A percentile compares a stretch with the other conserved stretches of the same genome.
Conservation (phyloP, 2,113 vertebrate genomes). For the Illadopsis cleaveri region DNA sequence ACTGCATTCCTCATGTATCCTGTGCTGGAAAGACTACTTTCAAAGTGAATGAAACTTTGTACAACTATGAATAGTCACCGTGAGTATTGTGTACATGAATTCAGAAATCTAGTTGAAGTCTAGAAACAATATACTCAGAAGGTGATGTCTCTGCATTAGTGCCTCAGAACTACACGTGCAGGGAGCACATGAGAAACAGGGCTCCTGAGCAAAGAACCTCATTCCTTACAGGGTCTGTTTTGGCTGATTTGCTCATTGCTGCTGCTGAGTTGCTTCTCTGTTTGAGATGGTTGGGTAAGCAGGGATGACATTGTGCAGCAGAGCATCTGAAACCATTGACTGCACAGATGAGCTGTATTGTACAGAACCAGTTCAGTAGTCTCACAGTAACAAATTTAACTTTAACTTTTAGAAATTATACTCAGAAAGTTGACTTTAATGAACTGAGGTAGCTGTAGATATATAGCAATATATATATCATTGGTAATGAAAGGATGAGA, state of each 20-base stretch:
- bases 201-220: neutral
- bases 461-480: neutral
- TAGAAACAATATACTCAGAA: neutral
- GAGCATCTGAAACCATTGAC: neutral
- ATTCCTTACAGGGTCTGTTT: neutral
- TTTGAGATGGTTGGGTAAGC: neutral
- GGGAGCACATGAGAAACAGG: accelerated
- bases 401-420: neutral
- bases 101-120: neutral
- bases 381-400: neutral
- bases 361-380: neutral
- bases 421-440: neutral
- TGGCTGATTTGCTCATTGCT: neutral
- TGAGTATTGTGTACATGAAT: neutral
- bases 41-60: neutral
- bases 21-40: neutral
- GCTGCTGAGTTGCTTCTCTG: neutral
- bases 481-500: neutral
- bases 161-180: neutral
- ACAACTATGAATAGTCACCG: neutral
- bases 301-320: neutral
- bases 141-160: neutral
- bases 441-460: neutral
- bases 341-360: neutral
- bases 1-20: neutral